Percentiles rank a stretch among this genome's conserved stretches.
phyloP scores from a whole-genome alignment of 2,113 vertebrate species.

The Bagarius yarrelli region DNA sequence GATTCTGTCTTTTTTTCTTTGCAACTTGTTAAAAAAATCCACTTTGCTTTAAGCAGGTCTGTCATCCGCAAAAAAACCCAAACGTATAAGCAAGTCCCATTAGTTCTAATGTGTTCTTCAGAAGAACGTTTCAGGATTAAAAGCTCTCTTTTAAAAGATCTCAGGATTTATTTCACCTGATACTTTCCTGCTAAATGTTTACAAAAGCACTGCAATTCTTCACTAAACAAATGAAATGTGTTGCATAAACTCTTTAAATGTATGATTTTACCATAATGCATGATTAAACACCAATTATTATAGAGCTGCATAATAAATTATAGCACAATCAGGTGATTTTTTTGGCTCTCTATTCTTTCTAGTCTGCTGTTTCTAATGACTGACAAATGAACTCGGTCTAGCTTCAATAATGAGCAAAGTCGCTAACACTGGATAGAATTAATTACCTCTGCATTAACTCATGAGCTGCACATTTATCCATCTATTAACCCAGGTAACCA shows the following conservation, averaged over 20 bases:
- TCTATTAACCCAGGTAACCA: background rate
- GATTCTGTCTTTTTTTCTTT: background rate
- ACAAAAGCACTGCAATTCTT: background rate
- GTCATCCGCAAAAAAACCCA: too few species aligned
- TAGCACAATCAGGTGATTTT: background rate
- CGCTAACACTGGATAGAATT: background rate
- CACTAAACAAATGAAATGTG: background rate
- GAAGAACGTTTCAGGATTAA: background rate
- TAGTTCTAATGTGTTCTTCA: background rate
- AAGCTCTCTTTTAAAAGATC: too few species aligned
- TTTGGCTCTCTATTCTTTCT: background rate
- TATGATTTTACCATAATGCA: background rate
- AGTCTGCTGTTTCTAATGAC: too few species aligned
- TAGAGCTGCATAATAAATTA: background rate
- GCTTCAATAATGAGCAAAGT: background rate
- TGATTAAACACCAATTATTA: background rate
- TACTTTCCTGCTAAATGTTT: background rate
- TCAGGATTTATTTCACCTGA: background rate
- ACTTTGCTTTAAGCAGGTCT: too few species aligned
- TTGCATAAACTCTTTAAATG: background rate
- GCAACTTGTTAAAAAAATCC: too few species aligned
- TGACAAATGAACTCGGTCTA: background rate
- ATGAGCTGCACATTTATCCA: background rate
- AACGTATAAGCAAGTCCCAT: background rate
- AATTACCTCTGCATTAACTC: background rate